These are phyloP conservation scores for Pristionchus entomophagus DNA, from an alignment of 2,888 invertebrate genomes.

Conservation along the genomic window DNA sequence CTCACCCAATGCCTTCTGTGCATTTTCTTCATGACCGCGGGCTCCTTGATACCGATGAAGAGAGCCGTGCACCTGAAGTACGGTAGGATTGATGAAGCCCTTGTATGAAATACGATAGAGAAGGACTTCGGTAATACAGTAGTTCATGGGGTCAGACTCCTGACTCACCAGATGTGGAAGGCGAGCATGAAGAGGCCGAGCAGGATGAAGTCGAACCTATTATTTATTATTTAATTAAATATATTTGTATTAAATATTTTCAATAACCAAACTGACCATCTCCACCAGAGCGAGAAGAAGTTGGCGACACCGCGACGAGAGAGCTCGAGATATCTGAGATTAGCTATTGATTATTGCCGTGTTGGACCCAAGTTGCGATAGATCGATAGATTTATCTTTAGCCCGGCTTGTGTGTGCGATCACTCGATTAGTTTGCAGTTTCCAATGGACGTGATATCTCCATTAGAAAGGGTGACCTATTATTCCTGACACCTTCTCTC, in stretches of 20 bases:
- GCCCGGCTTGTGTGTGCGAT: background rate
- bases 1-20: constrained; percentile 62
- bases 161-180: constrained; percentile 46
- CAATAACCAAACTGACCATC: constrained; percentile 57
- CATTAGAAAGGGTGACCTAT: too few species aligned
- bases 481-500: too few species aligned
- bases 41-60: constrained; percentile 15
- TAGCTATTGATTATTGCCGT: background rate
- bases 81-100: too few species aligned
- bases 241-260: background rate
- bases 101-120: too few species aligned
- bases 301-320: constrained; percentile 54
- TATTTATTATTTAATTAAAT: background rate
- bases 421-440: too few species aligned
- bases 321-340: constrained; percentile 51
- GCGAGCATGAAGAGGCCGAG: constrained; percentile 54
- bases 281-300: constrained; percentile 68
- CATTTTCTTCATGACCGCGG: constrained; percentile 40
- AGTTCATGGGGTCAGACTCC: background rate
- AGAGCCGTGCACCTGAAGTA: background rate
- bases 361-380: too few species aligned
- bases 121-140: background rate
- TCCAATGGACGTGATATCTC: too few species aligned
- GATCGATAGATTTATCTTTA: background rate
- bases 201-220: constrained; percentile 62